These are phyloP conservation scores for Tetramorium simillimum DNA, from an alignment of 1,140 invertebrate species.

Conservation along the genomic window DNA sequence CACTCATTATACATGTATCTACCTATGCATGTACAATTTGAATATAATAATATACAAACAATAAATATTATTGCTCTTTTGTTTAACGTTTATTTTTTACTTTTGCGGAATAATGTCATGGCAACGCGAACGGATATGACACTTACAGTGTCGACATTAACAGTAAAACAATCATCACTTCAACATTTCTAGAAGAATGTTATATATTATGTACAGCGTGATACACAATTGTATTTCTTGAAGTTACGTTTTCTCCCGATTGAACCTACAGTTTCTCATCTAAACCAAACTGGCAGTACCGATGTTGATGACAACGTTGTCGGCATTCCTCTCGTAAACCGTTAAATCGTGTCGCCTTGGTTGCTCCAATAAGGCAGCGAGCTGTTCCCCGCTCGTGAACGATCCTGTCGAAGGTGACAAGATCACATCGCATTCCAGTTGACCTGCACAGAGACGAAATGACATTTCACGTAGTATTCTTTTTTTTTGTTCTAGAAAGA, in stretches of 20 bases:
- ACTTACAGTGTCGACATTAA: conserved; percentile 25
- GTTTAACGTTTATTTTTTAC: conserved; percentile 28
- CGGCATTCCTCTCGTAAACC: conserved; percentile 76
- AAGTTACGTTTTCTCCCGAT: neutral
- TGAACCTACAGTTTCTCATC: neutral
- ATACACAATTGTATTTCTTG: neutral
- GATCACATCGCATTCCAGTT: conserved; percentile 79
- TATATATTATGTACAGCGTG: conserved; percentile 8
- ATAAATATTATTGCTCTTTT: conserved; percentile 66
- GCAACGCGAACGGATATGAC: conserved; percentile 45
- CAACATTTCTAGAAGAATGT: neutral
- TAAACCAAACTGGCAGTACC: conserved; percentile 79
- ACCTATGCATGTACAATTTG: neutral
- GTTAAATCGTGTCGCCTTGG: conserved; percentile 78
- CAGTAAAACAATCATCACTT: neutral
- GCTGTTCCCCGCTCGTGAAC: conserved; percentile 77
- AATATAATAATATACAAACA: conserved; percentile 17
- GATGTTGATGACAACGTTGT: conserved; percentile 80
- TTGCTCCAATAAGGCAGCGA: conserved; percentile 76
- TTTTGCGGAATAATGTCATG: conserved; percentile 36
- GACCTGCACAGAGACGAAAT: conserved; percentile 68
- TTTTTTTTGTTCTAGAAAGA: neutral
- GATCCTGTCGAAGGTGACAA: conserved; percentile 68
- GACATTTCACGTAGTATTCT: neutral
- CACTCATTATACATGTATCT: neutral